Evolutionary conservation across 30 jellyfish, hydroid and myxozoan species (phyloP), one percentile per base, ranked within the genome.

Genomic region (Catostylus mosaicus): DNA sequence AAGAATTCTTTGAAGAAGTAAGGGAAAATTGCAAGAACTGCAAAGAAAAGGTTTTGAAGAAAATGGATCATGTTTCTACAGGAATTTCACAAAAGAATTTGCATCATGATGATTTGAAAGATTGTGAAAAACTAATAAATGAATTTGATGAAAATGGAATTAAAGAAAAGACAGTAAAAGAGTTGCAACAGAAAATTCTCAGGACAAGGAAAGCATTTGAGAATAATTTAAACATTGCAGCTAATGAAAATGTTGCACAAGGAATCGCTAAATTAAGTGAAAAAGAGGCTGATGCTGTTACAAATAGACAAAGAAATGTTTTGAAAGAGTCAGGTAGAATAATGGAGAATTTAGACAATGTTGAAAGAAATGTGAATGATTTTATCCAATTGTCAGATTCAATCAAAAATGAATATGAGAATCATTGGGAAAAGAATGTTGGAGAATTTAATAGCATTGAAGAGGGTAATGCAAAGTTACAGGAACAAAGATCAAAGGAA

Each of bases 291-390:
- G n/a, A 54, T 0, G 75, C 11, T 11, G 29, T 18, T 8, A 0
- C 26, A 29, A 4, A 23, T 14, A 22, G 26, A 11, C 73, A 79
- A 52, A 29, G 56, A 6, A 35, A 43, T 6, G 75, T 27, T 33
- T 18, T 64, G 3, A 74, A 30, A 48, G 36, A 30, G 67, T 34
- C 54, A 26, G 82, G 40, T 20, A 37, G 71, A 36, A 74, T 26
- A 26, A 1, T 31, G 81, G 22, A 24, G 32, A 66, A 65, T 7
- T 19, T 33, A 32, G 63, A 62, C n/a, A 26, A 22, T 1, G 46
- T 24, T 16, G 71, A 59, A 59, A 59, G 6, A 3, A 18, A 35
- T 7, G 37, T 59, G 20, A 23, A 36, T 68, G 64, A 35, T 16
- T 68, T 8, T 37, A 37, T 34, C 37, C 3, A 36, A 45, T 6